Conservation (phyloP, 2,888 invertebrate species). For the Nephrotoma guestfalica region DNA sequence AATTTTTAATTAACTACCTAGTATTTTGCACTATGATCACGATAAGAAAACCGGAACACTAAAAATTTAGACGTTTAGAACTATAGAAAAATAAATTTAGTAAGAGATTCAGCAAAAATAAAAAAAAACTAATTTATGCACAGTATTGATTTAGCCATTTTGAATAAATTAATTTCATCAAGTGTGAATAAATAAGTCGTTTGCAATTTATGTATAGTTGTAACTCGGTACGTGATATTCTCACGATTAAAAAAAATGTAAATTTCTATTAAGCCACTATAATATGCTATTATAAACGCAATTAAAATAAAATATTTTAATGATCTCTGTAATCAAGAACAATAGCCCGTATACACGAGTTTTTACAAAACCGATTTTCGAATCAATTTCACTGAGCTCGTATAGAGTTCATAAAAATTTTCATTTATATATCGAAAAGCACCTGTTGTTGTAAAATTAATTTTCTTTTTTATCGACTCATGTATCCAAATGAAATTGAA, state of each 20-base stretch:
- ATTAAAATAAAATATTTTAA: background rate
- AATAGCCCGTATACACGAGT: background rate
- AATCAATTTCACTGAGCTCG: background rate
- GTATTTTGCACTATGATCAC: background rate
- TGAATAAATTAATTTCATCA: background rate
- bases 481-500: background rate
- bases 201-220: too few relatives aligned
- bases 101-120: background rate
- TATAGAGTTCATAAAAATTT: background rate
- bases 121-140: too few relatives aligned
- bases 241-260: background rate
- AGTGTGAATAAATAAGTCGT: too few relatives aligned
- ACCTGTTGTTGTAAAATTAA: background rate
- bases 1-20: background rate
- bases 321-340: background rate
- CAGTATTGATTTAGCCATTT: background rate
- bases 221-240: background rate
- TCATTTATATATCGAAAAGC: background rate
- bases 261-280: background rate
- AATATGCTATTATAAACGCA: background rate
- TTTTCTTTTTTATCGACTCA: background rate
- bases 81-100: background rate
- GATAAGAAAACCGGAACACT: background rate
- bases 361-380: background rate
- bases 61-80: background rate